A percentile compares a stretch with the other conserved stretches of the same genome.
Conservation (phyloP, 2,113 vertebrate species). For the Candoia aspera region DNA sequence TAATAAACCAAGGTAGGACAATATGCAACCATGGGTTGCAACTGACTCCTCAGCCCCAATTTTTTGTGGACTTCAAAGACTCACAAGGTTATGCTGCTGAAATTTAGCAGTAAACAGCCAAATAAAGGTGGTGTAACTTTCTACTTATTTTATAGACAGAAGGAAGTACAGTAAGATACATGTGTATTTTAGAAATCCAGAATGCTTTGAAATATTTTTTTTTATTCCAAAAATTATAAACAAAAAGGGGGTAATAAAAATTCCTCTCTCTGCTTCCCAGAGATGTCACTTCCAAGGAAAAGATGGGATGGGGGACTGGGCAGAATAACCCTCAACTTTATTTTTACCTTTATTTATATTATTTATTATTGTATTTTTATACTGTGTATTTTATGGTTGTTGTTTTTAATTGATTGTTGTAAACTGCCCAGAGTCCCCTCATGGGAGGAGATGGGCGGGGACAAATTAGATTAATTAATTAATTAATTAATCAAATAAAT, state of each 20-base stretch:
- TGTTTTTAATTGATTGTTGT: too few relatives aligned
- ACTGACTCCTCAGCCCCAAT: not conserved
- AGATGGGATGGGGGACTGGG: not conserved
- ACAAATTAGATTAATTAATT: too few relatives aligned
- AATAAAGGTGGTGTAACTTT: not conserved
- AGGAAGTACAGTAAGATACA: not conserved
- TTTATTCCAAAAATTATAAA: not conserved
- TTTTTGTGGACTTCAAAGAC: not conserved
- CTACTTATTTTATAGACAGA: not conserved
- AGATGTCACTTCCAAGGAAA: not conserved
- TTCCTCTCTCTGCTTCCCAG: not conserved
- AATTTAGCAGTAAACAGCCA: not conserved
- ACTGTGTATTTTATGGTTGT: too few relatives aligned
- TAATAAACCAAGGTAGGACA: not conserved
- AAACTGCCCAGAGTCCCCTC: too few relatives aligned
- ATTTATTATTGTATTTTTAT: too few relatives aligned
- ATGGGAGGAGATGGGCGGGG: too few relatives aligned
- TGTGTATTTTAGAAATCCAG: not conserved
- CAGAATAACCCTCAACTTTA: too few relatives aligned
- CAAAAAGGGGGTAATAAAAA: not conserved
- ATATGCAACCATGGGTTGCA: not conserved
- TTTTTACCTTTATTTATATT: too few relatives aligned
- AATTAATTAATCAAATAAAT: too few relatives aligned
- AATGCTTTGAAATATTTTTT: not conserved
- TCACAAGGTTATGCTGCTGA: not conserved